phyloP scores from a whole-genome alignment of 2,113 vertebrate genomes.

The Cyrtonyx montezumae region DNA sequence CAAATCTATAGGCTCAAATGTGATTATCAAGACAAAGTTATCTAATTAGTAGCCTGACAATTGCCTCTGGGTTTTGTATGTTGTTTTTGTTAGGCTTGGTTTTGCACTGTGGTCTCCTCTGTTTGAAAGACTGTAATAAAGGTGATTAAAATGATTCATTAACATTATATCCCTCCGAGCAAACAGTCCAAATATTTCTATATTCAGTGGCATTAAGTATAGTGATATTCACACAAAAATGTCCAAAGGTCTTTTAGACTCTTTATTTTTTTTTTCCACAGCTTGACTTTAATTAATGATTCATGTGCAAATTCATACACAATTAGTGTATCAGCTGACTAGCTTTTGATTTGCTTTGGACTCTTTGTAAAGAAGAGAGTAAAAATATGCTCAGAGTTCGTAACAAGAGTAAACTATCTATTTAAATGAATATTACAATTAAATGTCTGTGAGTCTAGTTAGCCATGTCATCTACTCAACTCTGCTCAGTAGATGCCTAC shows the following conservation, averaged over 20 bases:
- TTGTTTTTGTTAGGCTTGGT: neutral
- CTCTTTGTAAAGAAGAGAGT: constrained; percentile 10
- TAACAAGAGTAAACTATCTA: neutral
- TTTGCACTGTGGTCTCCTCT: constrained; percentile 12
- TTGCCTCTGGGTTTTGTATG: constrained; percentile 13
- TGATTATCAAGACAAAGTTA: constrained; percentile 49
- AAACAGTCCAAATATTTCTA: constrained; percentile 52
- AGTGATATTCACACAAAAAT: constrained; percentile 43
- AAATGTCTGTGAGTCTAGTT: neutral
- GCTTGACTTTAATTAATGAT: constrained; percentile 62
- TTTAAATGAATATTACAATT: neutral
- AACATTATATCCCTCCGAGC: constrained; percentile 9
- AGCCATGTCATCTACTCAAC: neutral
- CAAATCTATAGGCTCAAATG: constrained; percentile 47
- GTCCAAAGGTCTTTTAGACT: constrained; percentile 21
- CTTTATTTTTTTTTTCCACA: neutral
- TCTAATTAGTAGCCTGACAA: constrained; percentile 59
- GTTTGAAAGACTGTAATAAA: constrained; percentile 42
- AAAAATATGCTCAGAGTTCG: neutral
- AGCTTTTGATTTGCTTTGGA: constrained; percentile 35
- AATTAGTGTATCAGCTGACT: constrained; percentile 7
- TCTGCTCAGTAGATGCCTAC: neutral
- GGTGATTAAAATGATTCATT: constrained; percentile 64
- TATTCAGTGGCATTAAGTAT: neutral
- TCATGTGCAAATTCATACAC: constrained; percentile 43